These are phyloP conservation scores for Potamarius usumacintae DNA, from an alignment of 2,113 vertebrate species.

Conservation along the genomic window DNA sequence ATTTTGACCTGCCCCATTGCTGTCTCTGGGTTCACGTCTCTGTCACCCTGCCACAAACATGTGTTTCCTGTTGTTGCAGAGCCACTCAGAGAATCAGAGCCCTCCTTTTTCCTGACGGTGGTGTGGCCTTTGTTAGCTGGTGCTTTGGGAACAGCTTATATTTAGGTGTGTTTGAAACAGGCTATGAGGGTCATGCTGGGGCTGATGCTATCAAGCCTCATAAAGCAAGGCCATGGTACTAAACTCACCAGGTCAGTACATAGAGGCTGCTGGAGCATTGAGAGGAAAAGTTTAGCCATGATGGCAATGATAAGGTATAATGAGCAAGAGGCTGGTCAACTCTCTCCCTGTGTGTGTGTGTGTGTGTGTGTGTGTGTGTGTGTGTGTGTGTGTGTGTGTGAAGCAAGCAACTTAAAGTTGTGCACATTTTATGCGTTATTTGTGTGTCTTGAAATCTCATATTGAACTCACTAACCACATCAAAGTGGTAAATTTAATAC, in stretches of 20 bases:
- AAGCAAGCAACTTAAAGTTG: not conserved
- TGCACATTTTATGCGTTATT: slow-evolving; percentile 11
- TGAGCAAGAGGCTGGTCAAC: slow-evolving; percentile 7
- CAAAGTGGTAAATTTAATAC: slow-evolving; percentile 22
- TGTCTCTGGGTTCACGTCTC: slow-evolving; percentile 32
- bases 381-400: not conserved
- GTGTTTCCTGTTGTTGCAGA: slow-evolving; percentile 52
- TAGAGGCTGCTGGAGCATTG: not conserved
- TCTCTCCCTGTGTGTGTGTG: not conserved
- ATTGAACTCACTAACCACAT: slow-evolving; percentile 9
- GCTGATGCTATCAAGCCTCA: slow-evolving; percentile 27
- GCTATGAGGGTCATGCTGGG: slow-evolving; percentile 12
- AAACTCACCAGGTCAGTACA: not conserved
- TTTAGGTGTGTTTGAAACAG: slow-evolving; percentile 41
- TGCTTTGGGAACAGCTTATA: slow-evolving; percentile 36
- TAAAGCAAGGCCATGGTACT: slow-evolving; percentile 8
- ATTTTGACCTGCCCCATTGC: slow-evolving; percentile 17
- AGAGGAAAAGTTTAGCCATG: not conserved
- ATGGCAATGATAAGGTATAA: not conserved
- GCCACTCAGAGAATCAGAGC: slow-evolving; percentile 21
- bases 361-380: not conserved
- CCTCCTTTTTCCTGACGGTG: slow-evolving; percentile 32
- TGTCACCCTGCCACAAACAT: slow-evolving; percentile 36
- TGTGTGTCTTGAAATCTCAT: not conserved
- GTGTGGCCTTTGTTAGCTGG: slow-evolving; percentile 34